Base-by-base conservation (phyloP, 2,797 vertebrate species). In the Manis pentadactyla region DNA sequence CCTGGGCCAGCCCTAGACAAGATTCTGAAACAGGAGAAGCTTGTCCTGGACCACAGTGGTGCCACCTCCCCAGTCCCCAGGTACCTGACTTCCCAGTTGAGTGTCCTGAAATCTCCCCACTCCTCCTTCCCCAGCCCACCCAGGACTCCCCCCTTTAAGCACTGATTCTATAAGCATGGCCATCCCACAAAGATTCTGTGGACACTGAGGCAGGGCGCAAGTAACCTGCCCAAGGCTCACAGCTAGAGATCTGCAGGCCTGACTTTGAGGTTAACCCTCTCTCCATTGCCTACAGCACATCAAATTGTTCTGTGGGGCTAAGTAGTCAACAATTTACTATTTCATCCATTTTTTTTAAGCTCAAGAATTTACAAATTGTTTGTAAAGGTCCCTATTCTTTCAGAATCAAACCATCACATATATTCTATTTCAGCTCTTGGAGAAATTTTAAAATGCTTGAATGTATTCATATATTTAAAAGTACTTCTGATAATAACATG, bases 381-480 rank as follows among this genome's bases (percentile, higher is more conserved):
- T 74, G 6, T 37, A 46, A 64, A 4, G 13, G 7, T 94, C 29
- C 34, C 46, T 63, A 39, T 3, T 83, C 31, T 75, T 82, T 68
- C 23, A 88, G 64, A 94, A 88, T 95, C 64, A 59, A 87, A 73
- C 51, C n/a, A 51, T 88, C 90, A 79, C 2, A 53, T 61, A 29
- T 14, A 77, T 31, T 86, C 37, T 87, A 64, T 79, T 88, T 95
- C 29, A 79, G 53, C 25, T 81, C 21, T n/a, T 82, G 19, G 27
- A 94, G 55, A 87, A 92, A 92, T 51, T 29, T 92, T 82, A 42
- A 95, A 92, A 81, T 18, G 4, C 34, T 96, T 63, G 34, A 53
- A 93, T 79, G 27, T 29, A 83, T 66, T 59, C 8, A 7, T n/a
- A 31, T 31, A 39, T 93, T 93, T 77, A 57, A 89, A 96, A 93